phyloP scores from a whole-genome alignment of 2,888 invertebrate species.

The Villa cingulata region DNA sequence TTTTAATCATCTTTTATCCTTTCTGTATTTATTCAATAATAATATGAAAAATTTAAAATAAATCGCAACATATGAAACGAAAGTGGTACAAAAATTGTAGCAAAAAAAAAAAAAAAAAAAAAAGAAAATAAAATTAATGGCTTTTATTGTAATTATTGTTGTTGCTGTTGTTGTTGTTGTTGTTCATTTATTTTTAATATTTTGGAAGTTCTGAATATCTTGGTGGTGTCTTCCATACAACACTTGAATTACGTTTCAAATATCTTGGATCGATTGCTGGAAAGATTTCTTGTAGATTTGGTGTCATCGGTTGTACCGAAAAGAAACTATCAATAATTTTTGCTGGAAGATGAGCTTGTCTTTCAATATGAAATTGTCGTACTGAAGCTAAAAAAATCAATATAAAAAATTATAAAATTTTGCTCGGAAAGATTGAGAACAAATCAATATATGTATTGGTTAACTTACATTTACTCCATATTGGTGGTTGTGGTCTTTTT shows the following conservation, averaged over 20 bases:
- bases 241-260: constrained; percentile 58
- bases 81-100: too few relatives aligned
- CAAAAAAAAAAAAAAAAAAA: too few relatives aligned
- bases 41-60: too few relatives aligned
- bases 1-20: too few relatives aligned
- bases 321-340: constrained; percentile 45
- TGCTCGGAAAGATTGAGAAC: not conserved
- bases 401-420: not conserved
- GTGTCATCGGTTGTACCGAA: constrained; percentile 44
- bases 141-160: not conserved
- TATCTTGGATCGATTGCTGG: constrained; percentile 48
- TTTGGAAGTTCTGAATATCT: constrained; percentile 43
- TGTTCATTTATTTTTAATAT: constrained; percentile 21
- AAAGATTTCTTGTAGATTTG: constrained; percentile 55
- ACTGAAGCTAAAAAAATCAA: constrained; percentile 30
- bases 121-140: not conserved
- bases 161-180: not conserved
- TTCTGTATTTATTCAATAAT: too few relatives aligned
- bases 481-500: constrained; percentile 29
- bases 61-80: too few relatives aligned
- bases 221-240: constrained; percentile 60
- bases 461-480: constrained; percentile 37
- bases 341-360: constrained; percentile 37
- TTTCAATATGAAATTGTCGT: constrained; percentile 35
- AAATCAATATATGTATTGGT: not conserved